These are phyloP conservation scores for Vireo altiloquus DNA, from an alignment of 2,113 vertebrate genomes.

Conservation along the genomic window DNA sequence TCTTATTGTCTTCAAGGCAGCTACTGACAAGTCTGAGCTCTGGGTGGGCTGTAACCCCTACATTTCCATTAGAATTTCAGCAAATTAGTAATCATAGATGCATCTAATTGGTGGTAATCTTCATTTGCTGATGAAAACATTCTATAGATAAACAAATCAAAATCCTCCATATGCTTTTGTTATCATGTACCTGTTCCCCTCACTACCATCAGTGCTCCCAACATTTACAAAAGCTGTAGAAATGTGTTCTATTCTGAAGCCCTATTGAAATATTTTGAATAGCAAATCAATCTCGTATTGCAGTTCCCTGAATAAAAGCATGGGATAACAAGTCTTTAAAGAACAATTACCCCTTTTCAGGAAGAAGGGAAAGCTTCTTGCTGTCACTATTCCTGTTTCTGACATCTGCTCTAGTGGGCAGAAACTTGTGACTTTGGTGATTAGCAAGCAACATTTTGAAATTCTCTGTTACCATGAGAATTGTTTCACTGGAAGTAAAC, in stretches of 20 bases:
- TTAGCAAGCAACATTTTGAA: background rate
- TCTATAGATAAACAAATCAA: background rate
- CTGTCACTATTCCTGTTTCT: background rate
- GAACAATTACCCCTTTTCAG: background rate
- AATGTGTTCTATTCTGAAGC: background rate
- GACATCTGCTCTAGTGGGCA: background rate
- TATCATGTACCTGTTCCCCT: background rate
- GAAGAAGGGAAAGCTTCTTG: background rate
- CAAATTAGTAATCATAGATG: background rate
- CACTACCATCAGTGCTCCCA: background rate
- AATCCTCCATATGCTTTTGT: background rate
- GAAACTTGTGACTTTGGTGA: background rate
- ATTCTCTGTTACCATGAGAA: background rate
- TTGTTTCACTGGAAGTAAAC: background rate
- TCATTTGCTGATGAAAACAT: background rate
- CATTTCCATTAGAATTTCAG: background rate
- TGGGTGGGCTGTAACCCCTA: background rate
- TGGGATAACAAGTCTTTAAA: background rate
- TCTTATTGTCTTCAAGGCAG: background rate
- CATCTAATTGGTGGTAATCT: background rate
- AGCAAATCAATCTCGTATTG: background rate
- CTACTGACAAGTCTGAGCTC: background rate
- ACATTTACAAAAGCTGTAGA: background rate
- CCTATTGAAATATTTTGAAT: background rate
- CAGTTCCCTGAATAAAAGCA: background rate